Evolutionary conservation across 2,113 vertebrate species (phyloP).

Genomic region (Aegithalos caudatus): DNA sequence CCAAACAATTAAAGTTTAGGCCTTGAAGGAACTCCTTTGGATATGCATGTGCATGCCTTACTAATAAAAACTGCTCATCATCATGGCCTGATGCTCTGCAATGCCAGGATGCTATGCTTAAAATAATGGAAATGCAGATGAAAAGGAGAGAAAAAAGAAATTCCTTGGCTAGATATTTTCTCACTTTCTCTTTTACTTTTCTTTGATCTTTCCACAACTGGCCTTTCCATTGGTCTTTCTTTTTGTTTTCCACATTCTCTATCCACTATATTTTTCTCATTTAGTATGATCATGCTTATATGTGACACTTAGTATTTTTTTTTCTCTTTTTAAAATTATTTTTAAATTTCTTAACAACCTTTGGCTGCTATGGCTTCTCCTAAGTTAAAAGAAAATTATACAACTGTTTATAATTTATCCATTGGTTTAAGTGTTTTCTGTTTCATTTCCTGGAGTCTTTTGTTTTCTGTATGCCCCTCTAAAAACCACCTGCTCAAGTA

Average conservation of each 20-base stretch:
- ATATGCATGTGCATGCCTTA: not conserved
- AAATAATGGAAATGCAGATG: not conserved
- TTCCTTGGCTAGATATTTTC: not conserved
- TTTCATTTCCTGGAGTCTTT: not conserved
- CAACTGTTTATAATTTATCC: not conserved
- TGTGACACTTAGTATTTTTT: not conserved
- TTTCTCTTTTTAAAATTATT: not conserved
- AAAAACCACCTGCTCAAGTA: not conserved
- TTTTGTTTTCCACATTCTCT: not conserved
- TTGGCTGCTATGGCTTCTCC: not conserved
- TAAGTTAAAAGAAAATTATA: not conserved
- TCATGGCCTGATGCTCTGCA: not conserved
- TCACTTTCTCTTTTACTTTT: not conserved
- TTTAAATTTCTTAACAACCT: not conserved
- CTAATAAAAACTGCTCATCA: not conserved
- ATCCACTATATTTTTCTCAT: not conserved
- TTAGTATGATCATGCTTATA: not conserved
- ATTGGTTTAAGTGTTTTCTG: not conserved
- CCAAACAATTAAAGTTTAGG: not conserved
- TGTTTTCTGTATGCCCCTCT: not conserved
- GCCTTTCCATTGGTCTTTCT: not conserved
- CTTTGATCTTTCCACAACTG: not conserved
- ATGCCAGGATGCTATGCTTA: rapidly evolving
- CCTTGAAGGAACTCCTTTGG: not conserved
- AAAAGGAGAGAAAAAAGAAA: rapidly evolving